Percentiles rank a stretch among this genome's conserved stretches.
These are phyloP conservation scores for Poeciliopsis presidionis DNA, from an alignment of 2,797 vertebrate species.

Conservation along the genomic window DNA sequence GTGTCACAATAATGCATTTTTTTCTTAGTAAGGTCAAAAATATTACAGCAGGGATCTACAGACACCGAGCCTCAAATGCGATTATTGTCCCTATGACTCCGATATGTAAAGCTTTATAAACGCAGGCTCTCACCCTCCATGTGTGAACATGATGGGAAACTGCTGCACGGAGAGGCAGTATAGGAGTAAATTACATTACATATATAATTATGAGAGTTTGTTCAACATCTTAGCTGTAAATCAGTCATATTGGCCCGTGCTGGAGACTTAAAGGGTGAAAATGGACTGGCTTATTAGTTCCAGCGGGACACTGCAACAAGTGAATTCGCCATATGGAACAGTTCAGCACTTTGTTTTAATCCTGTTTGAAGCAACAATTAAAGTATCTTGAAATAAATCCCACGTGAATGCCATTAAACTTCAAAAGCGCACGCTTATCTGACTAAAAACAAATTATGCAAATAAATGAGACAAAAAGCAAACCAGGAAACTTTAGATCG, in stretches of 20 bases:
- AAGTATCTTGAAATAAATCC: slow-evolving; percentile 61
- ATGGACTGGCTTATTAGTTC: slow-evolving; percentile 85
- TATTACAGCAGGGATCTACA: slow-evolving; percentile 19
- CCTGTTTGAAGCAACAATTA: slow-evolving; percentile 46
- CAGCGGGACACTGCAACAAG: slow-evolving; percentile 78
- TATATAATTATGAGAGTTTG: slow-evolving; percentile 78
- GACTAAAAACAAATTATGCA: slow-evolving; percentile 13
- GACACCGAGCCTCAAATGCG: slow-evolving; percentile 30
- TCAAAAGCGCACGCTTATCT: neutral
- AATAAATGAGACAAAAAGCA: neutral
- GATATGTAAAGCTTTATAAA: slow-evolving; percentile 41
- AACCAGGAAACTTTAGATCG: neutral
- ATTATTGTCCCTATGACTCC: slow-evolving; percentile 40
- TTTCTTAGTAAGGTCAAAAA: slow-evolving; percentile 17
- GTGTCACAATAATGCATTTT: neutral
- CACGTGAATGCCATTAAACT: slow-evolving; percentile 63
- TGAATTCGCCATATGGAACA: slow-evolving; percentile 84
- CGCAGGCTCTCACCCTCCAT: slow-evolving; percentile 33
- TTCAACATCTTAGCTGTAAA: slow-evolving; percentile 78
- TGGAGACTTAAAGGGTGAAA: slow-evolving; percentile 83
- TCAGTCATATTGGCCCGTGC: slow-evolving; percentile 79
- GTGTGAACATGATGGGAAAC: slow-evolving; percentile 60
- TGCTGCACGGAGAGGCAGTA: slow-evolving; percentile 65
- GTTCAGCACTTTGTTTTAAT: slow-evolving; percentile 76
- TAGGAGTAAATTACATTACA: slow-evolving; percentile 63